Conservation (phyloP, 2,113 vertebrate species). For the Enhydra lutris region DNA sequence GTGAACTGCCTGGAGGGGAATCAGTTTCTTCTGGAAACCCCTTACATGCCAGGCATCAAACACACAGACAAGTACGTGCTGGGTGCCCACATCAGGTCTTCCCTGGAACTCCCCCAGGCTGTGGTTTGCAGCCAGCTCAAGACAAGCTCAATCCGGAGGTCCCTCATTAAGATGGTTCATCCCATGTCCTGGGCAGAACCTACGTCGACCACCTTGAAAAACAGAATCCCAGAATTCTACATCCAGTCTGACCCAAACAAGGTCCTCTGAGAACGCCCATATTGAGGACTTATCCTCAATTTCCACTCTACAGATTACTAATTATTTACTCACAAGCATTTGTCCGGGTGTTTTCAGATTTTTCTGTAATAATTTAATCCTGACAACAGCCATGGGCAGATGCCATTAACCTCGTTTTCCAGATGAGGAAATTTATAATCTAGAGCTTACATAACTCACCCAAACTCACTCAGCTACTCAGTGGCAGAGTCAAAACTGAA, state of each 20-base stretch:
- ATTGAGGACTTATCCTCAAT: not conserved
- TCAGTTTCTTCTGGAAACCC: not conserved
- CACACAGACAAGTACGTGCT: rapidly evolving
- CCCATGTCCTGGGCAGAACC: not conserved
- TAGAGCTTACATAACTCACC: not conserved
- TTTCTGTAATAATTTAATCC: not conserved
- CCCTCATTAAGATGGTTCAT: not conserved
- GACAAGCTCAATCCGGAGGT: not conserved
- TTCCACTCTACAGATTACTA: not conserved
- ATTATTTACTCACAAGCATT: slow-evolving; percentile 20
- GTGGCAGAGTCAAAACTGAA: not conserved
- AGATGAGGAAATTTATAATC: not conserved
- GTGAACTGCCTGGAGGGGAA: not conserved
- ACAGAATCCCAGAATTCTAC: not conserved
- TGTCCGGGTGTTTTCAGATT: not conserved
- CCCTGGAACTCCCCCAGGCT: rapidly evolving
- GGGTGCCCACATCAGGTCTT: not conserved
- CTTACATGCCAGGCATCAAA: not conserved
- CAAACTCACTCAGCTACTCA: not conserved
- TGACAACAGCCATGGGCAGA: not conserved
- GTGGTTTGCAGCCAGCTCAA: not conserved
- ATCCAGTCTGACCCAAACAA: not conserved
- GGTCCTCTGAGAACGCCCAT: not conserved
- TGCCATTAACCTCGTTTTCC: slow-evolving; percentile 13
- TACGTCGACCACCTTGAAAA: rapidly evolving